Evolutionary conservation across 2,113 vertebrate genomes (phyloP).

Genomic region (Poeciliopsis occidentalis): DNA sequence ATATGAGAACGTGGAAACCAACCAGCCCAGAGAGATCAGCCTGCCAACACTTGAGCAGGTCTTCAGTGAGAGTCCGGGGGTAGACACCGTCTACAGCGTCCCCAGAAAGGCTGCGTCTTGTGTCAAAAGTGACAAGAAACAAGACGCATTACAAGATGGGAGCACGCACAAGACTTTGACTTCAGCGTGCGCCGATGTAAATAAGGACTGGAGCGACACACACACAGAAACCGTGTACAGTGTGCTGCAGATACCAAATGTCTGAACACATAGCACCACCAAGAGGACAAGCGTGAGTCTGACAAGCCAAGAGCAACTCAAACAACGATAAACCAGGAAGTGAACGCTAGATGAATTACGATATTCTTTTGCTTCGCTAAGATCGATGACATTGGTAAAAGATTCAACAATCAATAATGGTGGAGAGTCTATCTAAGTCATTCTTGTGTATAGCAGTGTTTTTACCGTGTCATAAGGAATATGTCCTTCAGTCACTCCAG

Average conservation of each 20-base stretch:
- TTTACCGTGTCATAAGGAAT: too few species aligned
- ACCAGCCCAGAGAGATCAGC: neutral
- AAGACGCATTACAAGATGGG: too few species aligned
- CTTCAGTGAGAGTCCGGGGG: neutral
- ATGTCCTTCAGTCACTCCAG: too few species aligned
- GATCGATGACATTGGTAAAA: neutral
- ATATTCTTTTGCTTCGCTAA: neutral
- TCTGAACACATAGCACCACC: conserved; percentile 20
- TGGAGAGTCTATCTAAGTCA: too few species aligned
- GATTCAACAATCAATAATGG: too few species aligned
- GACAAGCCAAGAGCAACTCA: accelerated
- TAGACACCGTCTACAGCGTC: neutral
- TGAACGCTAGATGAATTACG: neutral
- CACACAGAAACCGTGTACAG: conserved; percentile 41
- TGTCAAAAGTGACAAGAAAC: neutral
- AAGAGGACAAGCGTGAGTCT: neutral
- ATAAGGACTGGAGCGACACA: accelerated
- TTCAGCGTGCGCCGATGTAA: neutral
- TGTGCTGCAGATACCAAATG: conserved; percentile 19
- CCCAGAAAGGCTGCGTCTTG: accelerated
- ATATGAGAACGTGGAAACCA: conserved; percentile 44
- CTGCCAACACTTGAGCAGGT: neutral
- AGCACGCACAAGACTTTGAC: accelerated
- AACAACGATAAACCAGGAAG: neutral
- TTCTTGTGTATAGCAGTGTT: too few species aligned